phyloP scores from a whole-genome alignment of 2,888 invertebrate genomes.

The Tethea ocularis region DNA sequence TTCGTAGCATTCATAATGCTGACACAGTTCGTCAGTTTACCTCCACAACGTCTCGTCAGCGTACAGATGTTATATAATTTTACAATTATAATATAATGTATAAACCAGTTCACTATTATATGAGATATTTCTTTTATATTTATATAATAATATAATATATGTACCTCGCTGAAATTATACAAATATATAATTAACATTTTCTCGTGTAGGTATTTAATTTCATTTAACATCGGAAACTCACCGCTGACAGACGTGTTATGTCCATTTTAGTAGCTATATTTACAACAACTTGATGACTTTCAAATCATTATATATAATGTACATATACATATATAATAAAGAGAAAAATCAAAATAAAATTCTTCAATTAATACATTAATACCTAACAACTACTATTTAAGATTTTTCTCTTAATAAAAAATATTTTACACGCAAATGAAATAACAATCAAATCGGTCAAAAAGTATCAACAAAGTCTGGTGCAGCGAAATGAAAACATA shows the following conservation, averaged over 20 bases:
- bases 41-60: slow-evolving; percentile 63
- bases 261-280: slow-evolving; percentile 76
- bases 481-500: slow-evolving; percentile 52
- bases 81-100: slow-evolving; percentile 49
- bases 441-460: slow-evolving; percentile 70
- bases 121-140: slow-evolving; percentile 47
- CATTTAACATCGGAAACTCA: neutral
- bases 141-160: slow-evolving; percentile 45
- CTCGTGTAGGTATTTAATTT: slow-evolving; percentile 49
- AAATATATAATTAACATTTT: slow-evolving; percentile 74
- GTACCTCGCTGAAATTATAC: slow-evolving; percentile 69
- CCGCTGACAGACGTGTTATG: slow-evolving; percentile 69
- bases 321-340: slow-evolving; percentile 79
- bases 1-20: slow-evolving; percentile 85
- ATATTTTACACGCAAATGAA: slow-evolving; percentile 79
- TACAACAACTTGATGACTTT: slow-evolving; percentile 80
- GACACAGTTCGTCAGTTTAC: slow-evolving; percentile 68
- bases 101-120: slow-evolving; percentile 62
- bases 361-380: slow-evolving; percentile 83
- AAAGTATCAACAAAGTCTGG: slow-evolving; percentile 68
- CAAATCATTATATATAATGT: slow-evolving; percentile 78
- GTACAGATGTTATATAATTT: slow-evolving; percentile 35
- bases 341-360: slow-evolving; percentile 83
- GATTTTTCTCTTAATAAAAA: slow-evolving; percentile 81
- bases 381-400: slow-evolving; percentile 81